Evolutionary conservation across 1,140 invertebrate genomes (phyloP), one percentile per base, ranked within the genome.

Genomic region (Oedothorax gibbosus): DNA sequence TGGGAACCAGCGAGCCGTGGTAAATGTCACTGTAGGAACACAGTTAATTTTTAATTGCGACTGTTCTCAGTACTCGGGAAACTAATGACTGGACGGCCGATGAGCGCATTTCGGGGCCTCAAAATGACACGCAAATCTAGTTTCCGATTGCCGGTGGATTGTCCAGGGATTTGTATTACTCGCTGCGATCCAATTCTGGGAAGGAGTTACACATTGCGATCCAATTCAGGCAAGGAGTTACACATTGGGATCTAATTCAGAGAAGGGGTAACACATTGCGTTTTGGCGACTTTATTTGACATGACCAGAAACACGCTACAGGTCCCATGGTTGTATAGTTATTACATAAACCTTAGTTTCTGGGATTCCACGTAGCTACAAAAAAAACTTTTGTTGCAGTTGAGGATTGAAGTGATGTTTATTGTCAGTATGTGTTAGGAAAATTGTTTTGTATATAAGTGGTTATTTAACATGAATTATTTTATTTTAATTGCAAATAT

Each of bases 21-120:
- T 35, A 66, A 79, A 79, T 79, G 76, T 79, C 76, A 54, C 35
- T 15, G 62, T 18, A 54, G 64, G 62, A 79, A 56, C 20, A 68
- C 65, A 69, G 78, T 81, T 81, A 81, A 81, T 81, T 81, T 81
- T 81, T 81, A 81, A 81, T 81, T 81, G 78, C 78, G 51, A 60
- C 18, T 57, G 15, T 81, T 71, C 78, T 71, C 78, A 65, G 49
- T 21, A n/a, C 53, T 21, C 12, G 75, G 76, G 18, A 56, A 81
- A 81, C 78, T 81, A 81, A 81, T 81, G 78, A 81, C 78, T 81
- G 78, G 78, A 69, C 78, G 69, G 78, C 78, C 78, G 62, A 81
- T 81, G 78, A 81, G 60, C 66, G 54, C 78, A 79, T 66, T 79
- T 62, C 76, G 50, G 76, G 76, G 54, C 62, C 78, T 69, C 66